phyloP scores from a whole-genome alignment of 2,888 invertebrate species.

The Nudaria mundana region DNA sequence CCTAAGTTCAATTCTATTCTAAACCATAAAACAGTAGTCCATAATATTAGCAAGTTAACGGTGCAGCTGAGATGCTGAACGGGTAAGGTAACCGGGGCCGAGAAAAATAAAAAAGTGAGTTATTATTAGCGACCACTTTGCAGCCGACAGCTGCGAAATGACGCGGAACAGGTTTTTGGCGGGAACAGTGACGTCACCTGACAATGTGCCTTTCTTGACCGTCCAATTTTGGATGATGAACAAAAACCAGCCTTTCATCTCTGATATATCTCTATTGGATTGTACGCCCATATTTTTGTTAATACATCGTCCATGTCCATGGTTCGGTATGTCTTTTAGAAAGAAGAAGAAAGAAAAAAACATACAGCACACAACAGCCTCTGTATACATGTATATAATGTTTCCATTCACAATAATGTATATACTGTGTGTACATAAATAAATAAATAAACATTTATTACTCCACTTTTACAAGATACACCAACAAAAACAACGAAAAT shows the following conservation, averaged over 20 bases:
- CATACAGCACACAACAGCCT: too few species aligned
- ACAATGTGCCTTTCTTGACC: constrained; percentile 58
- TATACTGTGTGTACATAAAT: too few species aligned
- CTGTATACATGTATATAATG: too few species aligned
- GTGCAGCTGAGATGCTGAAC: constrained; percentile 63
- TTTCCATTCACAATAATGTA: too few species aligned
- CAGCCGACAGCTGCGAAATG: constrained; percentile 77
- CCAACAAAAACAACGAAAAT: too few species aligned
- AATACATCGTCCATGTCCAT: too few species aligned
- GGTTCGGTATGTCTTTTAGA: too few species aligned
- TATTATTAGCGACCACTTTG: constrained; percentile 60
- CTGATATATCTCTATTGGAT: constrained; percentile 49
- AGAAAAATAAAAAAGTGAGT: constrained; percentile 49
- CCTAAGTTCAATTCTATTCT: too few species aligned
- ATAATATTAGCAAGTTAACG: constrained; percentile 63
- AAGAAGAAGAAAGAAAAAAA: too few species aligned
- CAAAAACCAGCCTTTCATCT: constrained; percentile 59
- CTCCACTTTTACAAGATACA: too few species aligned
- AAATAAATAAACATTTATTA: too few species aligned
- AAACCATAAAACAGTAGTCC: constrained; percentile 37
- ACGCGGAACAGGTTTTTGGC: constrained; percentile 74
- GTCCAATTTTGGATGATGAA: constrained; percentile 46
- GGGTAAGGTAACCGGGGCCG: constrained; percentile 40
- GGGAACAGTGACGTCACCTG: constrained; percentile 70
- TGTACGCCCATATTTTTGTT: constrained; percentile 54